These are phyloP conservation scores for Raja brachyura DNA, from an alignment of 2,113 vertebrate species.

Conservation along the genomic window DNA sequence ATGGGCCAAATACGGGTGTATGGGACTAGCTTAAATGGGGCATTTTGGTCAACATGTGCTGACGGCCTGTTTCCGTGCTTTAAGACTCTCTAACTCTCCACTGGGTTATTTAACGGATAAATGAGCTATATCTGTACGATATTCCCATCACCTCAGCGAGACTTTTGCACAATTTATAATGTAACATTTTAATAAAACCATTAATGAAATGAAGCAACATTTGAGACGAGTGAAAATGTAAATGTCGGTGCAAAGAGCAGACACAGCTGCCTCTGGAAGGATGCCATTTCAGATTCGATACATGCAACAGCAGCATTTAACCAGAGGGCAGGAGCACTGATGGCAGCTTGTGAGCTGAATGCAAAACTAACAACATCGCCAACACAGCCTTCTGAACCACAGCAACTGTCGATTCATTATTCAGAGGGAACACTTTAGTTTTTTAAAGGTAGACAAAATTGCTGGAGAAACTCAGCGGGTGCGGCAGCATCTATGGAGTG, in stretches of 20 bases:
- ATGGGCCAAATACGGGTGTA: too few species aligned
- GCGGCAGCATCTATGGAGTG: too few species aligned
- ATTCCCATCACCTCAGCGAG: not conserved
- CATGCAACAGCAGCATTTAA: not conserved
- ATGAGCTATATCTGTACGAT: not conserved
- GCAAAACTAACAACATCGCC: not conserved
- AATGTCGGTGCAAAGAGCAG: not conserved
- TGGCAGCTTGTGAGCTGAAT: not conserved
- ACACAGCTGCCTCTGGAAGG: not conserved
- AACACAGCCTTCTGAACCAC: not conserved
- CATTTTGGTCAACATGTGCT: too few species aligned
- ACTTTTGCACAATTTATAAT: not conserved
- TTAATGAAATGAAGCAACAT: not conserved
- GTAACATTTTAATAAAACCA: not conserved
- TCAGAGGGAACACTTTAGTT: not conserved
- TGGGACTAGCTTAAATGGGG: too few species aligned
- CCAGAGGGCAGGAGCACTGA: not conserved
- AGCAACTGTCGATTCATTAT: not conserved
- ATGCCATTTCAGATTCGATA: constrained; percentile 10
- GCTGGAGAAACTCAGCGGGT: too few species aligned
- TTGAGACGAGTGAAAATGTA: not conserved
- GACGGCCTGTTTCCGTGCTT: too few species aligned
- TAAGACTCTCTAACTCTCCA: too few species aligned
- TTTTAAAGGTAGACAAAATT: too few species aligned
- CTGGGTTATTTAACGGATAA: not conserved